phyloP scores from a whole-genome alignment of 2,113 vertebrate species.

The Aspiorhynchus laticeps region DNA sequence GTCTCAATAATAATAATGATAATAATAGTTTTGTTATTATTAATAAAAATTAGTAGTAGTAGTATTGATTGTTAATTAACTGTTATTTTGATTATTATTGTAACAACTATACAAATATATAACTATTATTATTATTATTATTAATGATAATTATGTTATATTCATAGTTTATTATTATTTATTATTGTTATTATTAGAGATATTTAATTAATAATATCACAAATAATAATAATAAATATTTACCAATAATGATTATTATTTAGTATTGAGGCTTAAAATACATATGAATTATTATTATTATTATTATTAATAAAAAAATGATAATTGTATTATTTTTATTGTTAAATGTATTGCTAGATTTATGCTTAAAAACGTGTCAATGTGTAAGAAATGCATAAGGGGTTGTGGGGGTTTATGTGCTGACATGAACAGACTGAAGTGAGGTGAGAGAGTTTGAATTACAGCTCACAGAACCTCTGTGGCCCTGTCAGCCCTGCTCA shows the following conservation, averaged over 20 bases:
- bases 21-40: neutral
- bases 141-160: neutral
- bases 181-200: neutral
- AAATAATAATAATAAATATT: neutral
- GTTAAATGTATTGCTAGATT: neutral
- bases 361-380: neutral
- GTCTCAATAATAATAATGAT: neutral
- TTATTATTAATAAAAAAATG: neutral
- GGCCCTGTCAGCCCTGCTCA: slow-evolving; percentile 32
- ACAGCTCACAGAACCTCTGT: slow-evolving; percentile 24
- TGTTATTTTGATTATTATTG: no score
- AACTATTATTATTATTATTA: neutral
- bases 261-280: no score
- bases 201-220: neutral
- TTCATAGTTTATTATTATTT: no score
- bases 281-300: neutral
- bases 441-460: slow-evolving; percentile 45
- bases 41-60: no score
- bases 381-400: neutral
- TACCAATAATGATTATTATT: neutral
- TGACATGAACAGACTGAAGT: neutral
- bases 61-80: no score
- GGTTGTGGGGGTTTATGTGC: neutral
- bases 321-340: neutral
- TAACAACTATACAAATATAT: neutral